These are phyloP conservation scores for Ceratosolen fusciceps DNA, from an alignment of 1,140 invertebrate species.

Conservation along the genomic window DNA sequence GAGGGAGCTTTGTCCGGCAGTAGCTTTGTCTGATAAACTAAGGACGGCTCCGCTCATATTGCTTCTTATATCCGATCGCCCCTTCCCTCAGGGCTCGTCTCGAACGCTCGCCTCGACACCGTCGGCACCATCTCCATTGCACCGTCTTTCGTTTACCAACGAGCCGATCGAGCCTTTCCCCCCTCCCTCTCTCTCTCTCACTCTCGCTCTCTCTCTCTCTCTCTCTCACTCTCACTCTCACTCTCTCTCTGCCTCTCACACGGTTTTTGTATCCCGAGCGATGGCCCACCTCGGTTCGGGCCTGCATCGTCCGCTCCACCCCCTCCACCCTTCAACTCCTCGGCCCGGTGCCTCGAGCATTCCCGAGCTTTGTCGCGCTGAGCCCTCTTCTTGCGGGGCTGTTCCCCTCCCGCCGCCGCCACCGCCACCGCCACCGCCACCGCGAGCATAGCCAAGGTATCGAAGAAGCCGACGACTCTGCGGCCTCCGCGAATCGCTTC, in stretches of 20 bases:
- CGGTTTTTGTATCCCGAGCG: no score
- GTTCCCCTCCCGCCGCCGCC: background rate
- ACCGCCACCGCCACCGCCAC: background rate
- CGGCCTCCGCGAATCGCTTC: background rate
- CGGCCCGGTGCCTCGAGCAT: background rate
- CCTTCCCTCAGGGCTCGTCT: conserved; percentile 59
- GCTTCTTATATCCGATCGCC: conserved; percentile 68
- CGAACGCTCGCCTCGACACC: background rate
- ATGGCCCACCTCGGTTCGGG: no score
- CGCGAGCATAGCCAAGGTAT: background rate
- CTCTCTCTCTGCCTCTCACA: conserved; percentile 44
- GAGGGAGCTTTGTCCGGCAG: background rate
- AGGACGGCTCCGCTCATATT: conserved; percentile 65
- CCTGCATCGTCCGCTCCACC: no score
- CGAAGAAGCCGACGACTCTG: background rate
- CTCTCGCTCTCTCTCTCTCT: conserved; percentile 50
- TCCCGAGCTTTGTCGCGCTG: background rate
- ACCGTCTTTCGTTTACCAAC: no score
- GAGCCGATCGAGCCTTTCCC: no score
- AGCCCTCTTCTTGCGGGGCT: conserved; percentile 22
- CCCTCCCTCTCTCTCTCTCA: no score
- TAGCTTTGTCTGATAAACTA: conserved; percentile 59
- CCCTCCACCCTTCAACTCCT: no score
- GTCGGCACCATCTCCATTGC: no score
- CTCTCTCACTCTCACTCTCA: no score